Base-by-base conservation (phyloP, 1,140 invertebrate genomes). In the Ips nitidus region DNA sequence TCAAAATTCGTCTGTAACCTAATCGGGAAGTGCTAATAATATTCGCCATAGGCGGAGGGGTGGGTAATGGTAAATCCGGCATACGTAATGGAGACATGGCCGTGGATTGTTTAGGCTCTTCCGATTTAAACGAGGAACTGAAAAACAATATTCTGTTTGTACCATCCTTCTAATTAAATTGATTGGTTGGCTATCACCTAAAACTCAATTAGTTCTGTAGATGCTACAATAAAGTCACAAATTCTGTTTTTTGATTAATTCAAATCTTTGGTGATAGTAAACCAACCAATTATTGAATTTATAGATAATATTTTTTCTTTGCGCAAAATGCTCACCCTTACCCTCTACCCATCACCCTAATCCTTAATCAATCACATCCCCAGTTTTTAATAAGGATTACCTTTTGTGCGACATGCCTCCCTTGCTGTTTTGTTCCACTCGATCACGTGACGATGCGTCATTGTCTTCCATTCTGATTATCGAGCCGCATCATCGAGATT, bases 41-140 rank as follows among this genome's bases (percentile, higher is more conserved):
- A 61, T 80, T 78, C 22, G 77, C 77, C 79, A 80, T 80, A 3
- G 79, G 79, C 2, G 79, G 79, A 38, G 79, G 79, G 39, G 79
- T 79, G 7, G 79, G 78, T 8, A 80, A 71, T n/a, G 79, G 79
- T 40, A 80, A 66, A 66, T 80, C 79, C 1, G 76, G 73, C 50
- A 75, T 55, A 38, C 75, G 74, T 1, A 74, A 69, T 4, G 77
- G 75, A 39, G 74, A 73, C 52, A 65, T 65, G 3, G 61, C 45
- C 37, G 37, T 52, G 38, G 63, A 56, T 38, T 64, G 55, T 65
- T 72, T 71, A 67, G 55, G 56, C 37, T 55, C 45, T 38, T 50
- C 22, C 22, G 22, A 22, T 22, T 22, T 22, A 22, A 22, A 22
- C 22, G 22, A 22, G 22, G 22, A 22, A 22, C 22, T 22, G 22